phyloP scores from a whole-genome alignment of 2,797 vertebrate species.

The Chaetodon trifasciatus region DNA sequence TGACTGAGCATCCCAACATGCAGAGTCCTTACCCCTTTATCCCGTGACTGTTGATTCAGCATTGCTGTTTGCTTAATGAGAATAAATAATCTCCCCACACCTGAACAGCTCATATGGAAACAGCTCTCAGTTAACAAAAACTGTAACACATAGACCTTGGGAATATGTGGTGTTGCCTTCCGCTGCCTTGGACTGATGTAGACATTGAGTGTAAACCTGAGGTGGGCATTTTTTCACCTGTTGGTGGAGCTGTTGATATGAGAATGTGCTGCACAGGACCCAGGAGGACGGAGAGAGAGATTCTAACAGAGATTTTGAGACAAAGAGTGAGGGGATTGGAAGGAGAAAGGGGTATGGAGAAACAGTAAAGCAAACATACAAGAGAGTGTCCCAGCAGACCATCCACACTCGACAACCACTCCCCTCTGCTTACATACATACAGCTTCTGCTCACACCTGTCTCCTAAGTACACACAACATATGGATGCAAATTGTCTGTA shows the following conservation, averaged over 20 bases:
- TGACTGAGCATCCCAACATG: constrained; percentile 21
- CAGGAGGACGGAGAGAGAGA: constrained; percentile 42
- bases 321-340: constrained; percentile 71
- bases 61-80: constrained; percentile 36
- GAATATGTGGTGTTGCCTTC: constrained; percentile 46
- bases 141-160: constrained; percentile 55
- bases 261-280: constrained; percentile 37
- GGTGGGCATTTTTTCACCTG: constrained; percentile 61
- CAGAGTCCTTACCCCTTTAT: constrained; percentile 36
- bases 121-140: constrained; percentile 26
- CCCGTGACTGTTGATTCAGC: constrained; percentile 60
- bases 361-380: constrained; percentile 58
- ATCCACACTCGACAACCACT: constrained; percentile 41
- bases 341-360: constrained; percentile 57
- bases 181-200: constrained; percentile 31
- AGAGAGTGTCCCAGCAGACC: constrained; percentile 55
- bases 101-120: constrained; percentile 28
- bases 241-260: constrained; percentile 83
- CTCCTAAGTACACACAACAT: background rate
- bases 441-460: constrained; percentile 23
- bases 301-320: constrained; percentile 67
- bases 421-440: constrained; percentile 30
- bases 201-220: background rate
- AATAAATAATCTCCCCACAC: constrained; percentile 30
- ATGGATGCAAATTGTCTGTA: background rate